These are phyloP conservation scores for Plebejus anna DNA, from an alignment of 2,888 invertebrate species.

Conservation along the genomic window DNA sequence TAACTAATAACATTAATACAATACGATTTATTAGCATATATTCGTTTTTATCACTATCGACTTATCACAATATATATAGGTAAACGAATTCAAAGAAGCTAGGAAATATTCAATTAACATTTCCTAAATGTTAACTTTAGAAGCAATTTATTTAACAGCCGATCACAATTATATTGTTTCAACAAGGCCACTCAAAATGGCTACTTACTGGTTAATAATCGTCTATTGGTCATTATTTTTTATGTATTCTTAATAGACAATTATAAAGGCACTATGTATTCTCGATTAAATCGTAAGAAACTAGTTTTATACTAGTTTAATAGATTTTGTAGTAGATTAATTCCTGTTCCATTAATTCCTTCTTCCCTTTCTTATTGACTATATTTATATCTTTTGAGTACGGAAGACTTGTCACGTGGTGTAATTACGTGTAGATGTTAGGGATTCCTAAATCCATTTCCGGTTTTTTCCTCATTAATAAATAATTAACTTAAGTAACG, in stretches of 20 bases:
- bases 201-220: not conserved
- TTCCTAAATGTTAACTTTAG: slow-evolving; percentile 4
- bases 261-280: not conserved
- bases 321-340: no score
- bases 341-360: no score
- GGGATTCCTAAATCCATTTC: no score
- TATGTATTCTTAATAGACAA: slow-evolving; percentile 5
- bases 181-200: slow-evolving; percentile 9
- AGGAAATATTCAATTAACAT: slow-evolving; percentile 11
- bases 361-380: no score
- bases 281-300: slow-evolving; percentile 5
- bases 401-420: no score
- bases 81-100: not conserved
- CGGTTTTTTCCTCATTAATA: no score
- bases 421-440: no score
- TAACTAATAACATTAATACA: not conserved
- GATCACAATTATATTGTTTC: slow-evolving; percentile 1
- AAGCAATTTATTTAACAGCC: slow-evolving; percentile 8
- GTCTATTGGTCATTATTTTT: not conserved
- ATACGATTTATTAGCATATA: not conserved
- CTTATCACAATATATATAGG: not conserved
- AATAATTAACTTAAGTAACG: no score
- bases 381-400: no score
- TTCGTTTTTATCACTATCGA: not conserved
- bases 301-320: not conserved